These are phyloP conservation scores for Drosophila nigromelanica DNA, from an alignment of 1,140 invertebrate species.

Conservation along the genomic window DNA sequence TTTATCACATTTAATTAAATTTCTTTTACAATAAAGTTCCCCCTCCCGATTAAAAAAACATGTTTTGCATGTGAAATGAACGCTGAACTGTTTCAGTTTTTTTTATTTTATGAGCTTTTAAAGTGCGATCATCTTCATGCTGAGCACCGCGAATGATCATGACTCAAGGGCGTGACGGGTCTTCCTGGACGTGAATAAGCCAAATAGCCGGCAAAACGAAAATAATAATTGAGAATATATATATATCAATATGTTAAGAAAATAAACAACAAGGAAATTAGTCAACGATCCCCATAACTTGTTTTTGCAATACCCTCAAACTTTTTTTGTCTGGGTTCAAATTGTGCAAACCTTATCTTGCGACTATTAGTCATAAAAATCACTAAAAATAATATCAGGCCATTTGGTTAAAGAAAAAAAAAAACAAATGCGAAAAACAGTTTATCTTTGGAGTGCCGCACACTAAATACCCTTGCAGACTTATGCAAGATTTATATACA, in stretches of 20 bases:
- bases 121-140: not conserved
- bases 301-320: not conserved
- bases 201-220: conserved; percentile 6
- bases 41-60: conserved; percentile 1
- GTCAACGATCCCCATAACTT: conserved; percentile 25
- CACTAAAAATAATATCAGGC: not conserved
- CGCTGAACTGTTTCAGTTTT: not conserved
- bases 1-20: conserved; percentile 23
- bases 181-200: conserved; percentile 9
- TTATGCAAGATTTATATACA: too few species aligned
- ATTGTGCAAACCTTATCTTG: conserved; percentile 17
- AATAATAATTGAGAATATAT: not conserved
- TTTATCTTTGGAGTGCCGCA: too few species aligned
- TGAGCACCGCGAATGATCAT: conserved; percentile 5
- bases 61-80: conserved; percentile 37
- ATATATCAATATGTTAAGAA: not conserved
- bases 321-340: conserved; percentile 8
- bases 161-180: conserved; percentile 38
- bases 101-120: not conserved
- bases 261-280: conserved; percentile 11
- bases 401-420: not conserved
- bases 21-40: conserved; percentile 8
- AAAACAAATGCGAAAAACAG: not conserved
- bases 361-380: conserved; percentile 60
- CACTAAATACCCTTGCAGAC: too few species aligned